Evolutionary conservation across 2,797 vertebrate genomes (phyloP), one percentile per base, ranked within the genome.

Genomic region (Pelochelys cantorii): DNA sequence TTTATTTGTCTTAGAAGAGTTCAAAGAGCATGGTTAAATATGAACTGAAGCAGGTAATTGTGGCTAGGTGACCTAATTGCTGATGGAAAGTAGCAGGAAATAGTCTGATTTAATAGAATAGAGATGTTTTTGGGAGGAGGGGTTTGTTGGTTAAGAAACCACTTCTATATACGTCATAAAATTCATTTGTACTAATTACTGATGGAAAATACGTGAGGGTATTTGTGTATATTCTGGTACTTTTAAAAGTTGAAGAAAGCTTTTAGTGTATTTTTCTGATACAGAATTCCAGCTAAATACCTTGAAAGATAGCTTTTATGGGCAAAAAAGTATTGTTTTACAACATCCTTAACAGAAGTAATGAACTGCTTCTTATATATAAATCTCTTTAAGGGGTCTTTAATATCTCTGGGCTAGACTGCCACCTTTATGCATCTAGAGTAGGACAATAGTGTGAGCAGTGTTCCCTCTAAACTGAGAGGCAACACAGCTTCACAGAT

Each of bases 41-140:
- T 92, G 93, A 97, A 95, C 17, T 80, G 79, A 83, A 86, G n/a
- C 79, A 75, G 31, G 86, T 94, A 79, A 77, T 90, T 89, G 90
- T 84, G 96, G 95, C 88, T 95, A 87, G 53, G 42, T 83, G 91
- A 94, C 96, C 95, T 85, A 90, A 83, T 95, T 96, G 79, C 78
- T 83, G 83, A 74, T 92, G 71, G 78, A 94, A 94, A 86, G 79
- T 80, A 37, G 11, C 34, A 82, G 80, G 37, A 62, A 62, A 82
- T 60, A 11, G 59, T 81, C 77, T 81, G 59, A 84, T 86, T 95
- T 87, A 85, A 91, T 80, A 83, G 23, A 25, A 78, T 12, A 18
- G 91, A 55, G 5, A 77, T 23, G 62, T 18, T n/a, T 65, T 65
- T 22, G 1, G 2, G 34, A 18, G n/a, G 62, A 8, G 2, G 7